A percentile compares a stretch with the other conserved stretches of the same genome.
Conservation (phyloP, 1,140 invertebrate species). For the Tetramorium parvispinum region DNA sequence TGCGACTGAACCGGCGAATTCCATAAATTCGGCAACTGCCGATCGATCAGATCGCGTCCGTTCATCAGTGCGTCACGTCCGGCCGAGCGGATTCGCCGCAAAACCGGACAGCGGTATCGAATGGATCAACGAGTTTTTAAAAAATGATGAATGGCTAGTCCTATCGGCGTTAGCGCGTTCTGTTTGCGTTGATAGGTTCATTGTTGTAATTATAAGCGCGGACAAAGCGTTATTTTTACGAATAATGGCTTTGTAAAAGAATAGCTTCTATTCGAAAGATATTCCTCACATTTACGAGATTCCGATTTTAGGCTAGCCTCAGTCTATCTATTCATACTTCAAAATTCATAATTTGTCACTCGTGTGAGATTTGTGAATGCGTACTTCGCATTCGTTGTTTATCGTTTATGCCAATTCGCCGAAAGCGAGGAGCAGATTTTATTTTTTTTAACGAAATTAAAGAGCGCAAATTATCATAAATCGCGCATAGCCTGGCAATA, state of each 20-base stretch:
- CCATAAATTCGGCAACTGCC: slow-evolving; percentile 29
- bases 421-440: not conserved
- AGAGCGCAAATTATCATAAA: not conserved
- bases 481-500: not conserved
- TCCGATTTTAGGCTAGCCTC: not conserved
- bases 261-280: not conserved
- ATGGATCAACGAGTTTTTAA: slow-evolving; percentile 42
- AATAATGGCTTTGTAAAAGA: not conserved
- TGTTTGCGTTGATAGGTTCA: slow-evolving; percentile 42
- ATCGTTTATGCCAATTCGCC: not conserved
- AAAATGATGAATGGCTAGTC: slow-evolving; percentile 42
- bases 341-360: not conserved
- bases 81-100: slow-evolving; percentile 25
- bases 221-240: slow-evolving; percentile 8
- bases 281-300: slow-evolving; percentile 6
- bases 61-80: slow-evolving; percentile 5
- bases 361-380: not conserved
- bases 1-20: slow-evolving; percentile 33
- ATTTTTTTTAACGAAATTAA: not conserved
- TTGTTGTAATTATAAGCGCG: slow-evolving; percentile 42
- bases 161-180: slow-evolving; percentile 21
- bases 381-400: not conserved
- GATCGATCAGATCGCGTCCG: slow-evolving; percentile 44
- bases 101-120: slow-evolving; percentile 42
- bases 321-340: not conserved